Evolutionary conservation across 2,888 invertebrate species (phyloP).

Genomic region (Deilephila elpenor): DNA sequence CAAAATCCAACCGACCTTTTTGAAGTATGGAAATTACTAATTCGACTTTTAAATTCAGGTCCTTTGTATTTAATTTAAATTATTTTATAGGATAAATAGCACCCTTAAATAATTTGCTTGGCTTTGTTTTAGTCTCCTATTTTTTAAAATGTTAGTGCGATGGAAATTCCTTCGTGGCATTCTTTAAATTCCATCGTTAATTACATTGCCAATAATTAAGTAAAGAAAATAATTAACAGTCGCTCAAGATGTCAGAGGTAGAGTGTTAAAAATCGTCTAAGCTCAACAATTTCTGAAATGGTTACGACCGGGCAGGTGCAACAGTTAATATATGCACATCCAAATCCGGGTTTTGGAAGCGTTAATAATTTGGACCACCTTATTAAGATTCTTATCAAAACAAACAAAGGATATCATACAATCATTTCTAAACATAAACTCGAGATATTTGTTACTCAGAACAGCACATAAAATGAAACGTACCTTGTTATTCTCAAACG

Average conservation of each 20-base stretch:
- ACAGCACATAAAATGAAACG: slow-evolving; percentile 9
- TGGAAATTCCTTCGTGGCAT: too few species aligned
- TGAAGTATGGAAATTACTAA: neutral
- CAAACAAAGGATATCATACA: neutral
- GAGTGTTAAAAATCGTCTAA: too few species aligned
- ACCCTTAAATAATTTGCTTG: too few species aligned
- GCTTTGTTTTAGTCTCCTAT: too few species aligned
- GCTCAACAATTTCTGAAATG: too few species aligned
- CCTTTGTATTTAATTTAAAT: neutral
- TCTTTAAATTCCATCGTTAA: too few species aligned
- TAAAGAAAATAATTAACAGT: too few species aligned
- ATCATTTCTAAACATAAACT: neutral
- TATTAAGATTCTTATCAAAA: neutral
- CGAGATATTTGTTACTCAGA: neutral
- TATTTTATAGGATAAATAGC: neutral
- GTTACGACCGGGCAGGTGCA: neutral
- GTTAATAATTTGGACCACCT: too few species aligned
- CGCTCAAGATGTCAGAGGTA: too few species aligned
- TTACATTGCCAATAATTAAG: too few species aligned
- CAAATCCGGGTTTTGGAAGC: too few species aligned
- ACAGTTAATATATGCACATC: neutral
- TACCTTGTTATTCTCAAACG: slow-evolving; percentile 8
- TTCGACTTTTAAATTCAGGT: neutral
- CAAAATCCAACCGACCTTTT: neutral
- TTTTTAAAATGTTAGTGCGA: too few species aligned